A percentile compares a stretch with the other conserved stretches of the same genome.
Evolutionary conservation across 1,140 invertebrate species (phyloP).

Genomic region (Panulirus ornatus): DNA sequence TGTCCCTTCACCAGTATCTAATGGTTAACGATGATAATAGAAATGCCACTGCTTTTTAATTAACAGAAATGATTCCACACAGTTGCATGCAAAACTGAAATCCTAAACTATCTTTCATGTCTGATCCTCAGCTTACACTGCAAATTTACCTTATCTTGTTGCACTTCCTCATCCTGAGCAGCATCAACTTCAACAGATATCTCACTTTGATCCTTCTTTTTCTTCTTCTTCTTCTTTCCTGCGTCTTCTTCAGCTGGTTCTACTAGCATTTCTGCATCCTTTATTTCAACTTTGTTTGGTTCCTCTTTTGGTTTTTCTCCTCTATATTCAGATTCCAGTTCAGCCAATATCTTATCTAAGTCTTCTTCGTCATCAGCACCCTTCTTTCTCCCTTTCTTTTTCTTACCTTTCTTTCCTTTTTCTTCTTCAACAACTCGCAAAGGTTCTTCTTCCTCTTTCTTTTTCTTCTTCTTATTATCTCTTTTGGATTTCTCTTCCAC

Average conservation of each 20-base stretch:
- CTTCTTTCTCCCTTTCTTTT: constrained; percentile 81
- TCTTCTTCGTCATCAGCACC: constrained; percentile 86
- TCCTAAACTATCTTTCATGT: no score
- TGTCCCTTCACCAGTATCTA: no score
- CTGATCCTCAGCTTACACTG: no score
- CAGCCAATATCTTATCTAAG: constrained; percentile 88
- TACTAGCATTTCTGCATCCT: constrained; percentile 78
- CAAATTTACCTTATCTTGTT: background rate
- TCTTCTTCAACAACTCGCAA: constrained; percentile 3
- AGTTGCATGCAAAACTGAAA: no score
- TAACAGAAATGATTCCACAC: no score
- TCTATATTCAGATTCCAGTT: constrained; percentile 76
- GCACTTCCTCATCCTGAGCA: background rate
- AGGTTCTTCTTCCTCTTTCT: constrained; percentile 43
- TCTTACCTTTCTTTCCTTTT: constrained; percentile 60
- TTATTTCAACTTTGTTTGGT: constrained; percentile 78
- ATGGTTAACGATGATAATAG: no score
- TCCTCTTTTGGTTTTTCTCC: constrained; percentile 75
- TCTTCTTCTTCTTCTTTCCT: constrained; percentile 86
- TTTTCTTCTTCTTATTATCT: constrained; percentile 7
- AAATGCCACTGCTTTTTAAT: no score
- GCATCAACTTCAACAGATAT: constrained; percentile 80
- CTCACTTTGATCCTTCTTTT: constrained; percentile 78
- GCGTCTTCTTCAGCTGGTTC: constrained; percentile 81
- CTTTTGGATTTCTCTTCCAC: background rate